These are phyloP conservation scores for Cryptotermes secundus DNA, from an alignment of 1,140 invertebrate genomes.

Conservation along the genomic window DNA sequence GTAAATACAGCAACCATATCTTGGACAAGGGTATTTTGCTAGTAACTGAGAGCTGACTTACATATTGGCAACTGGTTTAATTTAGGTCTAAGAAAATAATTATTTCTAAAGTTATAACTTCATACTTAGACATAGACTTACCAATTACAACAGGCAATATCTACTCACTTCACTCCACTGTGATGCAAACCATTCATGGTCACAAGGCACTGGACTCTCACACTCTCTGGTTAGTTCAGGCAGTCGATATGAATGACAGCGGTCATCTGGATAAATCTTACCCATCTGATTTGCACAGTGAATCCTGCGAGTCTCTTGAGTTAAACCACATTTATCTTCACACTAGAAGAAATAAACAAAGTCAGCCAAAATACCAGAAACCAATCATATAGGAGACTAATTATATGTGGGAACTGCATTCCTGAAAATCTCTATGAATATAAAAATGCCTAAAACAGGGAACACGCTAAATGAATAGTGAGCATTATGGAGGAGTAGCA, in stretches of 20 bases:
- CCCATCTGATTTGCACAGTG: constrained; percentile 72
- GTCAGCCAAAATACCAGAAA: too few species aligned
- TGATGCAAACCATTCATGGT: constrained; percentile 81
- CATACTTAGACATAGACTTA: neutral
- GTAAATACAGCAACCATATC: too few species aligned
- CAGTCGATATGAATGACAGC: constrained; percentile 60
- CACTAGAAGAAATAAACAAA: constrained; percentile 55
- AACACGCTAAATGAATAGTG: too few species aligned
- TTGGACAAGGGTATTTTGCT: too few species aligned
- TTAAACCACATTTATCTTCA: constrained; percentile 68
- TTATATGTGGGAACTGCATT: too few species aligned
- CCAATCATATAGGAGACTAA: too few species aligned
- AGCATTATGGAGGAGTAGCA: too few species aligned
- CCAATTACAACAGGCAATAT: too few species aligned
- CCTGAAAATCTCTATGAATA: too few species aligned
- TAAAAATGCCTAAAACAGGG: too few species aligned
- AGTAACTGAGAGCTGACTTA: too few species aligned
- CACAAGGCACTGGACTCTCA: constrained; percentile 59
- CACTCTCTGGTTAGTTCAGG: constrained; percentile 63
- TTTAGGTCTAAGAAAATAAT: neutral
- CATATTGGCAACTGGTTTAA: neutral
- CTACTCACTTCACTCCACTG: constrained; percentile 74
- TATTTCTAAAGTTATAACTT: neutral
- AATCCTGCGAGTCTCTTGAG: constrained; percentile 69
- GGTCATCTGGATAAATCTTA: constrained; percentile 65